Evolutionary conservation across 2,113 vertebrate genomes (phyloP).

Genomic region (Lates calcarifer): DNA sequence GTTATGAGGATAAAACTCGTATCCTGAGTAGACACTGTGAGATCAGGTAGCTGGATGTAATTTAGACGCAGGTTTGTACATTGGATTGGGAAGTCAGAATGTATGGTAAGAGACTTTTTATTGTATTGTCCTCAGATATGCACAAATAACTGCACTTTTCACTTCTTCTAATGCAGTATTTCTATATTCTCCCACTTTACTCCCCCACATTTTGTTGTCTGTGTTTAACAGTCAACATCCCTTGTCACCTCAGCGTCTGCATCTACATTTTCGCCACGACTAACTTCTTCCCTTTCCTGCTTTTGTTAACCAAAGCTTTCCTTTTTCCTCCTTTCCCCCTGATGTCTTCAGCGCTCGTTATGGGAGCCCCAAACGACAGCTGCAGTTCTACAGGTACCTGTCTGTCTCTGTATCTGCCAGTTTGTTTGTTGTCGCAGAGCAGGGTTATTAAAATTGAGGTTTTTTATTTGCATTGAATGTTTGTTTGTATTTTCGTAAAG

Average conservation of each 20-base stretch:
- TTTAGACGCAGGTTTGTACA: neutral
- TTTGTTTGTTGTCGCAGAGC: constrained; percentile 2
- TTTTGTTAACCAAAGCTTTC: constrained; percentile 57
- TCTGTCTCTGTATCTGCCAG: constrained; percentile 31
- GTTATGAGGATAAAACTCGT: neutral
- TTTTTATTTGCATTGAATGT: neutral
- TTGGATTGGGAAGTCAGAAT: neutral
- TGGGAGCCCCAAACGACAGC: constrained; percentile 99
- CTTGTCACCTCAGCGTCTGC: neutral
- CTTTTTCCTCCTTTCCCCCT: constrained; percentile 64
- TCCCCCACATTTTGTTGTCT: neutral
- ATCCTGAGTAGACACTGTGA: too few relatives aligned
- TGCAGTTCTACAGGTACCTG: constrained; percentile 99
- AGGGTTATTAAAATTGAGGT: neutral
- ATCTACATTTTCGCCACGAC: constrained; percentile 16
- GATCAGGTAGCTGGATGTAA: neutral
- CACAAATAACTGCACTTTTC: neutral
- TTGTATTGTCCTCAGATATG: neutral
- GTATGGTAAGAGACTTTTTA: too few relatives aligned
- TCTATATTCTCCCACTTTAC: constrained; percentile 8
- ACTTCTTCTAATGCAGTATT: constrained; percentile 1
- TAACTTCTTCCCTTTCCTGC: constrained; percentile 52
- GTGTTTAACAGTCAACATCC: neutral
- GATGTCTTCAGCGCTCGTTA: constrained; percentile 95
- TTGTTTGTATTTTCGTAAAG: neutral